Conservation (phyloP, 2,797 vertebrate genomes). For the Aphelocoma californica region DNA sequence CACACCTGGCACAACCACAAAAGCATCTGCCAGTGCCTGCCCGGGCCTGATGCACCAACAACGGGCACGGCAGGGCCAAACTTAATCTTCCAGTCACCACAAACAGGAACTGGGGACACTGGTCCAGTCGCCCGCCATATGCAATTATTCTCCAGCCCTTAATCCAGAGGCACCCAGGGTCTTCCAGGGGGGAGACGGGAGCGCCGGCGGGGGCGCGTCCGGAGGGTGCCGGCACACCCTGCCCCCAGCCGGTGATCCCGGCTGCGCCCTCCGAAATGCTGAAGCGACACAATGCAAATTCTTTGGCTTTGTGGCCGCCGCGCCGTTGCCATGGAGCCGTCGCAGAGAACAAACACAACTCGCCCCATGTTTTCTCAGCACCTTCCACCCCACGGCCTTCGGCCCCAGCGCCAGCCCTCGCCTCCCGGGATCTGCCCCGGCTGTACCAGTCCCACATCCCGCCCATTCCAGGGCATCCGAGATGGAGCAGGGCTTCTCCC, state of each 20-base stretch:
- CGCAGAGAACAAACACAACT: constrained; percentile 62
- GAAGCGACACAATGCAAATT: constrained; percentile 69
- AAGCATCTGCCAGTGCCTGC: neutral
- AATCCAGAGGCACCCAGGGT: neutral
- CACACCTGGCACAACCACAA: accelerated
- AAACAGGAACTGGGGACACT: neutral
- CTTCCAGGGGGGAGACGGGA: accelerated
- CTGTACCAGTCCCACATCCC: accelerated
- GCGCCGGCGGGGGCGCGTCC: neutral
- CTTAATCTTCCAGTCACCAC: accelerated
- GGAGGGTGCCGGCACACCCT: constrained; percentile 7
- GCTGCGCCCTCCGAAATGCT: constrained; percentile 48
- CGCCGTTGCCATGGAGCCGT: constrained; percentile 64
- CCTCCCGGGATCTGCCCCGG: neutral
- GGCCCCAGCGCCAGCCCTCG: neutral
- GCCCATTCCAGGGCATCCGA: neutral
- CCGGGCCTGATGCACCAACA: neutral
- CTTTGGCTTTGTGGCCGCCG: constrained; percentile 52
- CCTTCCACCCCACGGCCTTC: constrained; percentile 42
- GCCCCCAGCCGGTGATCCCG: constrained; percentile 28
- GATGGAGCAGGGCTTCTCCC: neutral
- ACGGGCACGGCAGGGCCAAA: accelerated
- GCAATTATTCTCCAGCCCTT: neutral
- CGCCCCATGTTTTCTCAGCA: constrained; percentile 48
- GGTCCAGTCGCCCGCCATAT: accelerated